Percentiles rank a stretch among this genome's conserved stretches.
Evolutionary conservation across 2,888 invertebrate species (phyloP).

Genomic region (Pilophorus perplexus): DNA sequence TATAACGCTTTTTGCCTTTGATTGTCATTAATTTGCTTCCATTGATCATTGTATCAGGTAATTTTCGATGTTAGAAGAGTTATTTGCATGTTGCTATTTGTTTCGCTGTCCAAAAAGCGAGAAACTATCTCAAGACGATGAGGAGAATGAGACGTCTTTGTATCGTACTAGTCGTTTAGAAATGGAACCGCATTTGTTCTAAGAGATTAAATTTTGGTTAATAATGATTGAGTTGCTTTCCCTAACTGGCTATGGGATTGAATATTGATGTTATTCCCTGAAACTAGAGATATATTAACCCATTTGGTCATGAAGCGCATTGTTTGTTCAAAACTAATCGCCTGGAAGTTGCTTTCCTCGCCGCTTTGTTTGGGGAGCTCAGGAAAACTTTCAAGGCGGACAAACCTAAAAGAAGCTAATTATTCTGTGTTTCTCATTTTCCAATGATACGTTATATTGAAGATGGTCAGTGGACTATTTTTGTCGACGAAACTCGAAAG

Average conservation of each 20-base stretch:
- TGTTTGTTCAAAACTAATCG: constrained; percentile 13
- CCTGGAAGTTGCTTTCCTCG: constrained; percentile 8
- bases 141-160: too few relatives aligned
- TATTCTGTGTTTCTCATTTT: too few relatives aligned
- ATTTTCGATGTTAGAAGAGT: constrained; percentile 13
- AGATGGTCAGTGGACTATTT: too few relatives aligned
- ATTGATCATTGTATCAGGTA: not conserved
- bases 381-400: constrained; percentile 37
- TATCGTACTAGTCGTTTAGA: too few relatives aligned
- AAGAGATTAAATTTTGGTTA: too few relatives aligned
- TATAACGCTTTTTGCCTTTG: constrained; percentile 25
- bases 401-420: constrained; percentile 2
- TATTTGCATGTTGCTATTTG: constrained; percentile 16
- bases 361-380: constrained; percentile 32
- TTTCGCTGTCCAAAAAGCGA: not conserved
- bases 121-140: too few relatives aligned
- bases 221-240: constrained; percentile 4
- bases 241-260: not conserved
- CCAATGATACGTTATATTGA: too few relatives aligned
- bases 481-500: not conserved
- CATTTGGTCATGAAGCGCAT: constrained; percentile 17
- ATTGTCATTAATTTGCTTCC: constrained; percentile 17
- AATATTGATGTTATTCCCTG: constrained; percentile 2
- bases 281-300: constrained; percentile 14
- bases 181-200: too few relatives aligned